These are phyloP conservation scores for Amphipoea oculea DNA, from an alignment of 2,888 invertebrate species.

Conservation along the genomic window DNA sequence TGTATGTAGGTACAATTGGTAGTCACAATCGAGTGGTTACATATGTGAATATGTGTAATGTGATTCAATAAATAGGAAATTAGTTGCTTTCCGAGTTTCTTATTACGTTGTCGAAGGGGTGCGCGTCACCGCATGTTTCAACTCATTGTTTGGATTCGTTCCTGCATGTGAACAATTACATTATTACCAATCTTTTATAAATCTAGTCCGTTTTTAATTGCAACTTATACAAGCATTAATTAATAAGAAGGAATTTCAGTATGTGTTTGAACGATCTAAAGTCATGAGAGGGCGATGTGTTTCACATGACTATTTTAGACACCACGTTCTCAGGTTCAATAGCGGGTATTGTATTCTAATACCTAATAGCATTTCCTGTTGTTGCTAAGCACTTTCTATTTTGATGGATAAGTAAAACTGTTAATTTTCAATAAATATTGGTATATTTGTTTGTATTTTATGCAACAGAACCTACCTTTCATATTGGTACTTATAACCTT, in stretches of 20 bases:
- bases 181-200: slow-evolving; percentile 70
- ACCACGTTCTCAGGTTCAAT: slow-evolving; percentile 74
- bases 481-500: slow-evolving; percentile 7
- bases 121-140: slow-evolving; percentile 66
- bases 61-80: slow-evolving; percentile 72
- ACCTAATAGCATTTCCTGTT: slow-evolving; percentile 71
- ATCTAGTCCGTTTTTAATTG: slow-evolving; percentile 71
- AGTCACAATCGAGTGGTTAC: slow-evolving; percentile 38
- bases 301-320: slow-evolving; percentile 77
- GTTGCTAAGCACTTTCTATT: slow-evolving; percentile 58
- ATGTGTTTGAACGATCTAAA: slow-evolving; percentile 68
- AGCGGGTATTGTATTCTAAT: slow-evolving; percentile 72
- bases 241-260: slow-evolving; percentile 73
- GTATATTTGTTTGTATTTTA: background rate
- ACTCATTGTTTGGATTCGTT: slow-evolving; percentile 74
- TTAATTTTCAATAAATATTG: background rate
- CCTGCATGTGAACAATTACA: slow-evolving; percentile 72
- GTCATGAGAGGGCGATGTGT: slow-evolving; percentile 70
- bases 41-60: slow-evolving; percentile 44
- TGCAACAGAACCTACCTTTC: background rate
- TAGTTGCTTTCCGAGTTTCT: slow-evolving; percentile 68
- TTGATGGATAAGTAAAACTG: slow-evolving; percentile 23
- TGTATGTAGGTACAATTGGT: slow-evolving; percentile 19
- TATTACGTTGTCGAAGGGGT: slow-evolving; percentile 66
- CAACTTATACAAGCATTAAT: slow-evolving; percentile 66